Conservation (phyloP, 2,797 vertebrate species). For the Florisuga fusca region DNA sequence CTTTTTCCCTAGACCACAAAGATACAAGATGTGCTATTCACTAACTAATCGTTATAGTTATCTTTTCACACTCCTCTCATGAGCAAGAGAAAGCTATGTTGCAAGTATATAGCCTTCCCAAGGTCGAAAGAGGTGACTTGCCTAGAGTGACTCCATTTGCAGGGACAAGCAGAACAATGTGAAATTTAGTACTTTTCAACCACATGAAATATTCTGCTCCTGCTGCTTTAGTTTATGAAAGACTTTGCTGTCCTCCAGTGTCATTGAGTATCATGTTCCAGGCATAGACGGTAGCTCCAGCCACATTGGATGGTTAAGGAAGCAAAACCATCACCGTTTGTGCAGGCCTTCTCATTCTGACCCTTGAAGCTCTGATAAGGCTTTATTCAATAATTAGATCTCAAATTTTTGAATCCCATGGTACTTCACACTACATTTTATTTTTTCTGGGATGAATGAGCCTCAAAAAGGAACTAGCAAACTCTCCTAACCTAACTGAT, state of each 20-base stretch:
- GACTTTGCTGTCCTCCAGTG: not conserved
- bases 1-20: not conserved
- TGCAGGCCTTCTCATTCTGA: not conserved
- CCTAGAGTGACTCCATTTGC: not conserved
- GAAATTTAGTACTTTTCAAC: not conserved
- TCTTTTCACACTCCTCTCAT: constrained; percentile 11
- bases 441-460: not conserved
- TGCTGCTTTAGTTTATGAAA: not conserved
- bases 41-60: not conserved
- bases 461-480: not conserved
- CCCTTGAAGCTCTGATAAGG: not conserved
- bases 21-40: constrained; percentile 10
- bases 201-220: not conserved
- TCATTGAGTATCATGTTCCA: not conserved
- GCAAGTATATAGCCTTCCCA: constrained; percentile 20
- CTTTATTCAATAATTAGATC: not conserved
- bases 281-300: not conserved
- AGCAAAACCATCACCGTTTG: not conserved
- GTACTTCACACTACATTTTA: not conserved
- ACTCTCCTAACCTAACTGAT: not conserved
- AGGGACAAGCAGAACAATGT: not conserved
- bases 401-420: not conserved
- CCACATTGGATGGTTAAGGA: not conserved
- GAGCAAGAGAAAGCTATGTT: constrained; percentile 52
- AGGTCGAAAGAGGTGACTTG: constrained; percentile 26